Base-by-base conservation (phyloP, 2,888 invertebrate genomes). In the Scelioninae gen. 2 region DNA sequence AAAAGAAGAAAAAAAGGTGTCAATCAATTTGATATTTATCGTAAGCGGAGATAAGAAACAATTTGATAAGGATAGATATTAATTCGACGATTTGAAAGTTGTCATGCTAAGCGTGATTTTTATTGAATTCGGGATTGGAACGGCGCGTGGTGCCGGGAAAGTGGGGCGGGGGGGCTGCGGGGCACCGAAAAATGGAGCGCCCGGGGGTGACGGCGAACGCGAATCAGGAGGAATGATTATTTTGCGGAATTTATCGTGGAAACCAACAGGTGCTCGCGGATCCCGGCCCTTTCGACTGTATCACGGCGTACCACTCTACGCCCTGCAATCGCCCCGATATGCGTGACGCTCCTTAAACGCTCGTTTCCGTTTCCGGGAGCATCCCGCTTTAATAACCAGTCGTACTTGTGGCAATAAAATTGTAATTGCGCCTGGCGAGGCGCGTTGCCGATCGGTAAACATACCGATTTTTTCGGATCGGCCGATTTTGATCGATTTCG, bases 181-280 rank as follows among this genome's bases (percentile, higher is more conserved):
- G 13, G 60, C 19, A 55, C 22, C 39, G 53, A 61, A 70, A 70
- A 74, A 68, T 37, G 16, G 57, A 74, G 74, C 61, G 74, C 69
- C n/a, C 53, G 55, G 57, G 55, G 53, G 33, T 11, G 68, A 63
- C 55, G 69, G 48, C 19, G 67, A 72, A 70, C 61, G 53, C 65
- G 57, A 74, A 74, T 74, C 70, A 67, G 74, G 16, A 31, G 50
- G 65, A 57, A 71, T 74, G 70, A 74, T 74, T 74, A 74, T 74
- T 74, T 63, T 71, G 74, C 60, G 78, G 79, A 81, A 82, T 82
- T 83, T 81, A 83, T 81, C 80, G 80, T 83, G 83, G 81, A 83
- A 83, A 83, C 79, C 77, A 78, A 79, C 79, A 78, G 78, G 77
- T 79, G 79, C 69, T 72, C 65, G 19, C 18, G 28, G 75, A 78